Evolutionary conservation across 2,113 vertebrate genomes (phyloP).

Genomic region (Ciconia stormi): DNA sequence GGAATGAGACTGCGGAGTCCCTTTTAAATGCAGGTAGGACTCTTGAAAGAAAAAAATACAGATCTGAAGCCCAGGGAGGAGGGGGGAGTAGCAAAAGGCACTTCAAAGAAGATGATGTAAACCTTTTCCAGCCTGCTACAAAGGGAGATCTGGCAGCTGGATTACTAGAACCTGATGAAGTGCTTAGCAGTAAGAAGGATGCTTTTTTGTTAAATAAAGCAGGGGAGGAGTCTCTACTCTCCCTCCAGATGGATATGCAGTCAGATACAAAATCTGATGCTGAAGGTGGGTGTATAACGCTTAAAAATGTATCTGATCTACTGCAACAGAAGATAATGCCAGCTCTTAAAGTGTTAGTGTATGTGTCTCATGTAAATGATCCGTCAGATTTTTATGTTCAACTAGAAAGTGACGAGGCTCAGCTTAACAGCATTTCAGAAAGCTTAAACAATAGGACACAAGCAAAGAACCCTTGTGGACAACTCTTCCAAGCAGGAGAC

Average conservation of each 20-base stretch:
- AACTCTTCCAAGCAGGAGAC: conserved; percentile 75
- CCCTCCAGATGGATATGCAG: neutral
- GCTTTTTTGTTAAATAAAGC: neutral
- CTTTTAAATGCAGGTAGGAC: neutral
- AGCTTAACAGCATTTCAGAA: conserved; percentile 77
- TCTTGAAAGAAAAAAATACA: neutral
- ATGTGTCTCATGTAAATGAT: conserved; percentile 83
- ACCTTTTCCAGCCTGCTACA: neutral
- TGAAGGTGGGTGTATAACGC: neutral
- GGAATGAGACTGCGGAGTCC: neutral
- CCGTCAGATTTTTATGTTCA: conserved; percentile 89
- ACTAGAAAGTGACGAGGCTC: conserved; percentile 75
- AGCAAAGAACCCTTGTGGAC: neutral
- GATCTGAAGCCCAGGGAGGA: neutral
- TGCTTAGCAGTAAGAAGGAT: neutral
- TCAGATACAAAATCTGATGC: neutral
- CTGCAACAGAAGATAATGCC: conserved; percentile 72
- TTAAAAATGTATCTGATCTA: conserved; percentile 71
- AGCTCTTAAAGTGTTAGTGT: conserved; percentile 78
- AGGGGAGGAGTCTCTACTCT: neutral
- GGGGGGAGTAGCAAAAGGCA: neutral
- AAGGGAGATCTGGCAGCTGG: neutral
- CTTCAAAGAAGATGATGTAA: neutral
- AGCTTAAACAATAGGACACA: conserved; percentile 75
- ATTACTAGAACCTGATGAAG: neutral